These are phyloP conservation scores for Actenoides hombroni DNA, from an alignment of 2,113 vertebrate species.

Conservation along the genomic window DNA sequence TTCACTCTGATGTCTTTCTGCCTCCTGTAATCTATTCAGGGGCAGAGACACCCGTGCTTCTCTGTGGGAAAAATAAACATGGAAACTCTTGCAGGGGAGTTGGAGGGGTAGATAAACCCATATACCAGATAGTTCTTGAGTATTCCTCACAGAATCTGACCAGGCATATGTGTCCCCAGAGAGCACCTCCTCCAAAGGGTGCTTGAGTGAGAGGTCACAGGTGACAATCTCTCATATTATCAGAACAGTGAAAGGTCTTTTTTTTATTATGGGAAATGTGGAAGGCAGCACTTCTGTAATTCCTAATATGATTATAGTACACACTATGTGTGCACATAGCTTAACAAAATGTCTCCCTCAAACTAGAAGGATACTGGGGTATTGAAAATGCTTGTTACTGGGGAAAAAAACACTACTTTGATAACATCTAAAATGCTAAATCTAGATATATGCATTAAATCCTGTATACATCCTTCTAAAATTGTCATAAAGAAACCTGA, in stretches of 20 bases:
- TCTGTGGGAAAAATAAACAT: not conserved
- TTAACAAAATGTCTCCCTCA: not conserved
- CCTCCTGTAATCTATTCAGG: not conserved
- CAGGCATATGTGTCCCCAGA: not conserved
- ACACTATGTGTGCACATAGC: not conserved
- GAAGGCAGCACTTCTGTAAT: not conserved
- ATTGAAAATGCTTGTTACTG: not conserved
- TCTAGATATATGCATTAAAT: not conserved
- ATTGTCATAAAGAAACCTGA: not conserved
- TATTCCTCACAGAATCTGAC: not conserved
- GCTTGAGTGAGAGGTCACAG: not conserved
- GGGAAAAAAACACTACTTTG: not conserved
- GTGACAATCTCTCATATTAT: not conserved
- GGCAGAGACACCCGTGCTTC: not conserved
- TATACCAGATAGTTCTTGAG: not conserved
- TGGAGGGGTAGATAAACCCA: fast-evolving
- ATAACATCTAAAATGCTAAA: not conserved
- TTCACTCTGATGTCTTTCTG: not conserved
- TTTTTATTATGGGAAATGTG: not conserved
- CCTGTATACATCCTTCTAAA: not conserved
- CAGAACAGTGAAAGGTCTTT: not conserved
- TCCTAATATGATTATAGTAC: not conserved
- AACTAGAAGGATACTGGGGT: not conserved
- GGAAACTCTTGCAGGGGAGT: fast-evolving
- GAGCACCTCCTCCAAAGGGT: not conserved